Evolutionary conservation across 2,113 vertebrate genomes (phyloP).

Genomic region (Onychostruthus taczanowskii): DNA sequence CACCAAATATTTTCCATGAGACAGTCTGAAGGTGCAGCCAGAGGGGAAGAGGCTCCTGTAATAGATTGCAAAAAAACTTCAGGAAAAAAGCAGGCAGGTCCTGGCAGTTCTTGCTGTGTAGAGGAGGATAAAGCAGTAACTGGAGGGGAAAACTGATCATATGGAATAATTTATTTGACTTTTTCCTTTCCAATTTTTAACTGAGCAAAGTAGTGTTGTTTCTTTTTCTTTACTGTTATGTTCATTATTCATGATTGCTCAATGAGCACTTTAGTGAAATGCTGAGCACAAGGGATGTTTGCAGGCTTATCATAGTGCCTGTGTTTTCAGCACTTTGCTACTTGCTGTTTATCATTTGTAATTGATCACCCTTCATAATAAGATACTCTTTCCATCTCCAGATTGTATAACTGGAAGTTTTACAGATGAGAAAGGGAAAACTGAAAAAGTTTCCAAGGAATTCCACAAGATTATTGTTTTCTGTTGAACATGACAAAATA

Average conservation of each 20-base stretch:
- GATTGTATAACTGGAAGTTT: background rate
- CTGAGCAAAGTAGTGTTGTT: background rate
- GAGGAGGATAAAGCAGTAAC: constrained; percentile 2
- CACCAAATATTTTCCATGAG: background rate
- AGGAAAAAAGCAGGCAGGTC: background rate
- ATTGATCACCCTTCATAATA: background rate
- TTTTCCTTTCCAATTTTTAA: constrained; percentile 39
- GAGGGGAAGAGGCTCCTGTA: background rate
- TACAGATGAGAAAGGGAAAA: background rate
- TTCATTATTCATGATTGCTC: constrained; percentile 44
- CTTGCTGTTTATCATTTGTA: constrained; percentile 27
- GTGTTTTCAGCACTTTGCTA: constrained; percentile 45
- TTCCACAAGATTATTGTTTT: background rate
- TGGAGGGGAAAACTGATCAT: constrained; percentile 31
- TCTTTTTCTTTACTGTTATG: background rate
- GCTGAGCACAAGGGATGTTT: constrained; percentile 26
- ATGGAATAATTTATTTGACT: constrained; percentile 58
- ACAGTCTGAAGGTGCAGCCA: background rate
- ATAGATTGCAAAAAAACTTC: background rate
- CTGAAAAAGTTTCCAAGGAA: background rate
- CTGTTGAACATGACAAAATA: background rate
- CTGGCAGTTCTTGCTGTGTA: background rate
- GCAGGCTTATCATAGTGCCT: constrained; percentile 18
- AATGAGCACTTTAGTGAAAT: constrained; percentile 21
- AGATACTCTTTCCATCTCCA: background rate